Base-by-base conservation (phyloP, 2,797 vertebrate genomes). In the Sciurus vulgaris region DNA sequence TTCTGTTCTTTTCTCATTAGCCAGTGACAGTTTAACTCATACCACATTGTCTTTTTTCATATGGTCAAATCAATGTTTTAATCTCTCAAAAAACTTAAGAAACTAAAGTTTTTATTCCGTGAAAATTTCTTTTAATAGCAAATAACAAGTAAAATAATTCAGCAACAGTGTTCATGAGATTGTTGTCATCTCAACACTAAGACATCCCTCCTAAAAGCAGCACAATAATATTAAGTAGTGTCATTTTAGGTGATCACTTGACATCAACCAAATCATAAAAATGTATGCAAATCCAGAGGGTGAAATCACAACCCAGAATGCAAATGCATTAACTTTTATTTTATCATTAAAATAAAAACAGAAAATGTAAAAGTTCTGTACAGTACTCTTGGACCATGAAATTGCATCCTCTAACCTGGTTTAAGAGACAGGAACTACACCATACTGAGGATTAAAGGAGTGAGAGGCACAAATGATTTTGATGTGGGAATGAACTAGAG, bases 221-320 rank as follows among this genome's bases (percentile, higher is more conserved):
- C 17, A 63, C n/a, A 95, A 51, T 74, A 93, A 73, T 61, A 72
- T n/a, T 92, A 86, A 95, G 83, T 38, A 74, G 18, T 56, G 15
- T 72, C 33, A 78, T 17, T 78, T 84, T 76, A 51, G 1, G 11
- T 69, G 30, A 96, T 86, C 17, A 41, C 4, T 54, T 84, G 30
- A 73, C 41, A 89, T 65, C 11, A 82, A 35, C 26, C 72, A 84
- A 92, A 82, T 79, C 38, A 86, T 49, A 95, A 94, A 69, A 82
- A 92, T 47, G 15, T 47, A 92, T 74, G 0, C 17, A 91, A 89
- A 77, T 81, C 2, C 10, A 77, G 47, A 8, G 91, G 77, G 5
- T 94, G 44, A 91, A 96, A 94, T 95, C 4, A 93, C 54, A 91
- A 83, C 33, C 54, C 20, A 86, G 38, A 94, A 59, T 94, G 41